A percentile compares a stretch with the other conserved stretches of the same genome.
Evolutionary conservation across 2,888 invertebrate genomes (phyloP).

Genomic region (Andrena praecox): DNA sequence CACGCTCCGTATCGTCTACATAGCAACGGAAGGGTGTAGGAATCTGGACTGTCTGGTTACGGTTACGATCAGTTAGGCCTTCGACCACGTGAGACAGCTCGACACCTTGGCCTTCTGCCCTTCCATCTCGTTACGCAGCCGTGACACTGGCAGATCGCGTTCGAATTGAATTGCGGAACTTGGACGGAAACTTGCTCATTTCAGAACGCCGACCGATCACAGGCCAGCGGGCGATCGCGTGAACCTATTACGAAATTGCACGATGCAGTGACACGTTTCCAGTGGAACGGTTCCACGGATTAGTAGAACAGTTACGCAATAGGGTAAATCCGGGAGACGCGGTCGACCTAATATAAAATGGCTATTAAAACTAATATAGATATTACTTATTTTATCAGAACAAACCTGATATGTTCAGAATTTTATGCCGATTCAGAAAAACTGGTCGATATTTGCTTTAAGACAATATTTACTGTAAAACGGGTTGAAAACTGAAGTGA

Average conservation of each 20-base stretch:
- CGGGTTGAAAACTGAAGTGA: too few species aligned
- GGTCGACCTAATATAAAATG: too few species aligned
- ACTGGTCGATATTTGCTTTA: too few species aligned
- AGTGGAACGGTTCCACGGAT: not conserved
- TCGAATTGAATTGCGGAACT: constrained; percentile 54
- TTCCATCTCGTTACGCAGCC: constrained; percentile 61
- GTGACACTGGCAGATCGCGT: constrained; percentile 41
- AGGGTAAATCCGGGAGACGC: too few species aligned
- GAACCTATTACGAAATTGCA: constrained; percentile 13
- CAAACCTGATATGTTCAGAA: too few species aligned
- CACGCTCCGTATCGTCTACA: constrained; percentile 74
- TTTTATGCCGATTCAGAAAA: too few species aligned
- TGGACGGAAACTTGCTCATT: constrained; percentile 27
- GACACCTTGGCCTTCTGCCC: constrained; percentile 70
- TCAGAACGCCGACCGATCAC: constrained; percentile 22
- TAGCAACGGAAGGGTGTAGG: constrained; percentile 64
- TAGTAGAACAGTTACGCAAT: not conserved
- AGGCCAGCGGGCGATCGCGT: constrained; percentile 21
- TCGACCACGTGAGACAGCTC: constrained; percentile 69
- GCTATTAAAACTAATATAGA: too few species aligned
- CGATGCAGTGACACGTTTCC: constrained; percentile 1
- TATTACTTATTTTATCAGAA: too few species aligned
- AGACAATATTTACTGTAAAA: too few species aligned
- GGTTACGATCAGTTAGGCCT: constrained; percentile 71
- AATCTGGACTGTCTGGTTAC: constrained; percentile 71